Evolutionary conservation across 2,113 vertebrate species (phyloP), one percentile per base, ranked within the genome.

Genomic region (Genyomyrus donnyi): DNA sequence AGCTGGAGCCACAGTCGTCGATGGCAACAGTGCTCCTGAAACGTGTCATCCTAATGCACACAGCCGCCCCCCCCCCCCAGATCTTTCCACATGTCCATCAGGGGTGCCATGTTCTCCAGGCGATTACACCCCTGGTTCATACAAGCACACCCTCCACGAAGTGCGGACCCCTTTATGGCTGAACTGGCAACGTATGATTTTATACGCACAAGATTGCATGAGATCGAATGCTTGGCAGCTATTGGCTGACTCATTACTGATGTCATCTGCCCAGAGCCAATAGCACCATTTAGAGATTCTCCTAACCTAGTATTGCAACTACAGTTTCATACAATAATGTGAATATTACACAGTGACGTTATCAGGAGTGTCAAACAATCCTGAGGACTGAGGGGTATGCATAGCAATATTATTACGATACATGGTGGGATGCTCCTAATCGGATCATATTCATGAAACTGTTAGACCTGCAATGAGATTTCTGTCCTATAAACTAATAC

Each of bases 31-130:
- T 88, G 58, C 80, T 93, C 91, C 90, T 93, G 92, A 93, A 90
- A 83, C 85, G 77, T 94, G 94, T 95, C 94, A 94, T 56, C 35
- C 70, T 88, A 93, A 93, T 91, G 74, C 88, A 11, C 89, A 74
- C 85, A 90, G 91, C 95, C 93, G 90, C 49, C 92, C 94, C 95
- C 91, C 93, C 91, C 53, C 92, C 94, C 95, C 91, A 92, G 89
- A 95, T 96, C 93, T 93, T 90, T 52, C 92, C 90, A 93, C 91
- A 92, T 92, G 93, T 95, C 95, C 93, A 92, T 95, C 94, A 94
- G 87, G 90, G 90, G 80, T 89, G 87, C 88, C 84, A 91, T 93
- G 91, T 94, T 94, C 94, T 94, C 93, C 89, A 48, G 90, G 93
- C 93, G 94, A 95, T 95, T 95, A 95, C 92, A 92, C 90, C 93